Evolutionary conservation across 1,140 invertebrate genomes (phyloP).

Genomic region (Sipha flava): DNA sequence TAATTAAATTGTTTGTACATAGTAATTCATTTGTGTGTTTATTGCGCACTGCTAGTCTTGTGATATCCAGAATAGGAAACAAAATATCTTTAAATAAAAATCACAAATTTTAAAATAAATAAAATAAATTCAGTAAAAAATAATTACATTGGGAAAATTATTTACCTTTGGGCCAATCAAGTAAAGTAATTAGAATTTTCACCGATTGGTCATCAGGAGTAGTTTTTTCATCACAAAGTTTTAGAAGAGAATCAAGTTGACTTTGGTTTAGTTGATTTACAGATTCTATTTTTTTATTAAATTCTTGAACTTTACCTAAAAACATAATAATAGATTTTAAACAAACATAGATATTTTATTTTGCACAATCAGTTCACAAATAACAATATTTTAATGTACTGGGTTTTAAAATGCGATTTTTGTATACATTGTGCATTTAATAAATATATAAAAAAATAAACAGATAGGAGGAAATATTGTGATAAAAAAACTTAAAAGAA

Average conservation of each 20-base stretch:
- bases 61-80: constrained; percentile 79
- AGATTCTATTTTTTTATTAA: neutral
- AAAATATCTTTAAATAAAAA: constrained; percentile 56
- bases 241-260: constrained; percentile 30
- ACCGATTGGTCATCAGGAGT: neutral
- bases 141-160: neutral
- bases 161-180: constrained; percentile 58
- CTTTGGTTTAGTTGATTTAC: constrained; percentile 34
- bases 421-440: too few species aligned
- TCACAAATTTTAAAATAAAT: neutral
- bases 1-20: constrained; percentile 43
- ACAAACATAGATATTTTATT: neutral
- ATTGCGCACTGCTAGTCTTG: constrained; percentile 65
- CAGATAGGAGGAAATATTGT: too few species aligned
- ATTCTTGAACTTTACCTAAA: constrained; percentile 21
- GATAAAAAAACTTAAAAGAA: too few species aligned
- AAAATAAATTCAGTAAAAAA: neutral
- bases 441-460: too few species aligned
- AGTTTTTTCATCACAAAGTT: neutral
- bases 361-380: neutral
- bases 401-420: too few species aligned
- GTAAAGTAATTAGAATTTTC: constrained; percentile 2
- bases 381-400: neutral
- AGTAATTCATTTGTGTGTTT: constrained; percentile 53
- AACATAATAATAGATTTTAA: neutral